These are phyloP conservation scores for Myzus persicae DNA, from an alignment of 1,140 invertebrate species.

Conservation along the genomic window DNA sequence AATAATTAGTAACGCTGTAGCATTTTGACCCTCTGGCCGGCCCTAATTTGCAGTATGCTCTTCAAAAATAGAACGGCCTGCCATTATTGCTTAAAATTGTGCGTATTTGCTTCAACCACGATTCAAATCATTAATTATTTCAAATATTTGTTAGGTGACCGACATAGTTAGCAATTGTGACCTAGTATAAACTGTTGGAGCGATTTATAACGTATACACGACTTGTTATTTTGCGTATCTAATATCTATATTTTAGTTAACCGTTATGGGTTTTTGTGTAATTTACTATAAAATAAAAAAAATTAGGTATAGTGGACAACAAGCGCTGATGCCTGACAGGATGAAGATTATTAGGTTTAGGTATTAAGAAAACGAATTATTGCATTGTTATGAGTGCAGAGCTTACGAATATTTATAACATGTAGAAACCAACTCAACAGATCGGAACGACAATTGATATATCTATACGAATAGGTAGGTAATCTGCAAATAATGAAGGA, in stretches of 20 bases:
- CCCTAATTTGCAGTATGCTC: neutral
- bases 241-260: neutral
- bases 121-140: neutral
- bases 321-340: neutral
- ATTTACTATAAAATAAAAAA: neutral
- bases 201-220: neutral
- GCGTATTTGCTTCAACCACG: neutral
- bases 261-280: neutral
- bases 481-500: constrained; percentile 26
- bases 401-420: neutral
- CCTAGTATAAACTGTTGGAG: neutral
- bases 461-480: neutral
- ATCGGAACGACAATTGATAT: constrained; percentile 48
- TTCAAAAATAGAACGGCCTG: neutral
- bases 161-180: neutral
- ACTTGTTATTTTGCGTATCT: neutral
- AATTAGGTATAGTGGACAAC: neutral
- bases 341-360: neutral
- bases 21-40: no score
- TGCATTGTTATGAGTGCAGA: neutral
- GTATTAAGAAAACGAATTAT: constrained; percentile 22
- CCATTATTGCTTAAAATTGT: neutral
- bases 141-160: neutral
- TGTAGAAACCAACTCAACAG: constrained; percentile 14
- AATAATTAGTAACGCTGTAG: no score